Evolutionary conservation across 2,888 invertebrate species (phyloP).

Genomic region (Amblyjoppa proteus): DNA sequence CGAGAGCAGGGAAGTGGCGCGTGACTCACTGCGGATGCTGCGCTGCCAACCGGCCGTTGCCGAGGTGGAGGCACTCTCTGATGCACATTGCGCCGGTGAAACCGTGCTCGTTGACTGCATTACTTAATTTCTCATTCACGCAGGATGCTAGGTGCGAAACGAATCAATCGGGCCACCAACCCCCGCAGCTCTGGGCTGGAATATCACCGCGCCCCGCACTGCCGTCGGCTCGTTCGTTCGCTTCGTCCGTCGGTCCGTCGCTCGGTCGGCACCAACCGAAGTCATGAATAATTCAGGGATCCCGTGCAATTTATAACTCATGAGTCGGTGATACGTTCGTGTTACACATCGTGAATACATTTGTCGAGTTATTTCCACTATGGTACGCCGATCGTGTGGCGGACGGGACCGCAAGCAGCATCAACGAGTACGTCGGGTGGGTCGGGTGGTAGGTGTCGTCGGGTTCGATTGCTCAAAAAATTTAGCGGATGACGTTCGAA

Average conservation of each 20-base stretch:
- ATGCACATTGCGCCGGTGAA: conserved; percentile 39
- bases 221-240: conserved; percentile 14
- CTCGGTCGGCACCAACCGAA: conserved; percentile 62
- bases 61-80: conserved; percentile 5
- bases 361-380: conserved; percentile 66
- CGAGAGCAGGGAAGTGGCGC: conserved; percentile 10
- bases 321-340: conserved; percentile 70
- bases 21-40: conserved; percentile 30
- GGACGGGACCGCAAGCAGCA: conserved; percentile 16
- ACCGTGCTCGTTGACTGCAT: conserved; percentile 52
- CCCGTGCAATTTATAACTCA: conserved; percentile 69
- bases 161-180: conserved; percentile 66
- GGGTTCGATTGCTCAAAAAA: conserved; percentile 17
- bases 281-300: conserved; percentile 67
- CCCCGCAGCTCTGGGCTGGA: conserved; percentile 19
- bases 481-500: neutral
- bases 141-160: conserved; percentile 65
- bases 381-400: conserved; percentile 3
- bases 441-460: neutral
- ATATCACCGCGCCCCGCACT: conserved; percentile 17
- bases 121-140: conserved; percentile 68
- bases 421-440: conserved; percentile 38
- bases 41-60: conserved; percentile 17
- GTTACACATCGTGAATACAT: conserved; percentile 70
- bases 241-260: conserved; percentile 21